These are phyloP conservation scores for Agriopis aurantiaria DNA, from an alignment of 2,888 invertebrate genomes.

Conservation along the genomic window DNA sequence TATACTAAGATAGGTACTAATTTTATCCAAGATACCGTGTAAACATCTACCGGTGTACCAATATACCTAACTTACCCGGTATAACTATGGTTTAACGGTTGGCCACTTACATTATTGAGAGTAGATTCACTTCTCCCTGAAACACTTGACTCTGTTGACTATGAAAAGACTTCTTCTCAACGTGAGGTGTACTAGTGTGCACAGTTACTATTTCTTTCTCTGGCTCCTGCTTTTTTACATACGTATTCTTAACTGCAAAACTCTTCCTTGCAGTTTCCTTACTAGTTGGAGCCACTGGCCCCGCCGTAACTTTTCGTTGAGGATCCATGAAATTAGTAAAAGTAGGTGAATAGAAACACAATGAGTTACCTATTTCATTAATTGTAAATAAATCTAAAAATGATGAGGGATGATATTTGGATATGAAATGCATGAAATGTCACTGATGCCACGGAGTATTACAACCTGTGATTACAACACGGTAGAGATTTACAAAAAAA, in stretches of 20 bases:
- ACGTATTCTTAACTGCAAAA: constrained; percentile 58
- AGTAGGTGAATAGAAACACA: not conserved
- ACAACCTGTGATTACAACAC: not conserved
- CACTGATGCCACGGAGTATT: not conserved
- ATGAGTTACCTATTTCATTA: not conserved
- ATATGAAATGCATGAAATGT: constrained; percentile 8
- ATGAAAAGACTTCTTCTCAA: constrained; percentile 64
- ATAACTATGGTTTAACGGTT: not conserved
- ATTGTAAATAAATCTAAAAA: constrained; percentile 7
- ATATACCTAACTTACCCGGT: not conserved
- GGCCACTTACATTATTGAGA: constrained; percentile 73
- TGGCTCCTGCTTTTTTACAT: constrained; percentile 51
- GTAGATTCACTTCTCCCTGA: constrained; percentile 74
- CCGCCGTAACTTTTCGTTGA: constrained; percentile 65
- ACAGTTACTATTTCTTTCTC: constrained; percentile 73
- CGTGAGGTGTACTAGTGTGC: constrained; percentile 70
- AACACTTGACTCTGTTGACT: constrained; percentile 72
- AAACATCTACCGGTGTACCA: not conserved
- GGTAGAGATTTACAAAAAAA: not conserved
- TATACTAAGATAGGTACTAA: no score
- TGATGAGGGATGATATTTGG: not conserved
- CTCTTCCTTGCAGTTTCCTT: constrained; percentile 65
- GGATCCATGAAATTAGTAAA: constrained; percentile 63
- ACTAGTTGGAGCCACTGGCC: constrained; percentile 70
- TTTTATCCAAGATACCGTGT: no score